These are phyloP conservation scores for Phrynocephalus vlangalii DNA, from an alignment of 2,797 vertebrate genomes.

Conservation along the genomic window DNA sequence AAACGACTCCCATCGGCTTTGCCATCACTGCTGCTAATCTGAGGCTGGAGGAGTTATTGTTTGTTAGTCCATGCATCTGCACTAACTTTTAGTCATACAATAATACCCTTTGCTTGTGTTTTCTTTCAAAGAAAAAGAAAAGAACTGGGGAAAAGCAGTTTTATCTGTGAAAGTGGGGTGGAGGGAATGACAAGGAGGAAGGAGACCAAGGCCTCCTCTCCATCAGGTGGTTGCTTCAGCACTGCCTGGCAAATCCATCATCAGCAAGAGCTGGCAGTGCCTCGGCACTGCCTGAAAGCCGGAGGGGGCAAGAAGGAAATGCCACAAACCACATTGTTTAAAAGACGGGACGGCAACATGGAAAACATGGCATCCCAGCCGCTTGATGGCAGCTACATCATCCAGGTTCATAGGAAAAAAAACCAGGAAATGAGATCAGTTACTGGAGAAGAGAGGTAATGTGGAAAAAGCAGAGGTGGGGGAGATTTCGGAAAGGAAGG, in stretches of 20 bases:
- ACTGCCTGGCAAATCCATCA: too few relatives aligned
- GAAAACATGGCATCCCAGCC: background rate
- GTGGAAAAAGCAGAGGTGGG: background rate
- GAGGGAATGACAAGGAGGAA: background rate
- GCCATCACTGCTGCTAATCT: too few relatives aligned
- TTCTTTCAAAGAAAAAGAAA: background rate
- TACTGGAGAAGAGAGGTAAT: background rate
- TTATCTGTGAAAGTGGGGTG: background rate
- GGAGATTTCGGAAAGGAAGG: background rate
- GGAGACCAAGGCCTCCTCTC: background rate
- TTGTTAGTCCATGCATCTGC: background rate
- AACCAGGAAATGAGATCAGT: background rate
- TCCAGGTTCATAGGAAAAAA: background rate
- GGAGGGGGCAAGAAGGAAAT: background rate
- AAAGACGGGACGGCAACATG: background rate
- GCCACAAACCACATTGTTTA: background rate
- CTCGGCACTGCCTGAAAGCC: background rate
- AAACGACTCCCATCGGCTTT: too few relatives aligned
- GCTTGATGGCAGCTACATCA: background rate
- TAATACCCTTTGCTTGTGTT: background rate
- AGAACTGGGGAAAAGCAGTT: background rate
- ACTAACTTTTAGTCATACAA: background rate
- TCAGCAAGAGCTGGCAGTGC: background rate
- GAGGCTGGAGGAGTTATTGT: background rate
- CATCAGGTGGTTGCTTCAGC: background rate